Evolutionary conservation across 2,113 vertebrate species (phyloP), one percentile per base, ranked within the genome.

Genomic region (Podarcis cretensis): DNA sequence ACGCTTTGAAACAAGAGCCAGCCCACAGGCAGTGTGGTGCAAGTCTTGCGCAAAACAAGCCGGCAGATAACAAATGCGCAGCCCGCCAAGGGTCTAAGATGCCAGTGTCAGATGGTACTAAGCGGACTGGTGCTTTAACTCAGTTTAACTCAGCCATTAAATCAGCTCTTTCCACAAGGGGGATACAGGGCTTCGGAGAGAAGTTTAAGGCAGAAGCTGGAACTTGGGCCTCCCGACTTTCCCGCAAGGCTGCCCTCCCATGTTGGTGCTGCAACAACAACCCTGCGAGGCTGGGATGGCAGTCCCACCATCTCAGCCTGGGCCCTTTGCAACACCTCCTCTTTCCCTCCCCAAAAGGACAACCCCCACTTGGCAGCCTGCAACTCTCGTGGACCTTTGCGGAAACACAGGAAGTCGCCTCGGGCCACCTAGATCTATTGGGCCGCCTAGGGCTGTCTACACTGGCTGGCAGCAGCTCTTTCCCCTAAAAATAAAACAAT

Each of bases 121-220:
- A 94, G 94, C 95, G 92, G 88, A 92, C 80, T 0, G 89, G 90
- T 54, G 93, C 71, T 83, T 95, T 43, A n/a, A n/a, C n/a, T n/a
- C n/a, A n/a, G n/a, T n/a, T n/a, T 43, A 7, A 43, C 40, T 43
- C 40, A 43, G 40, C 40, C 40, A 43, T 87, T 84, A 97, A 96
- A 94, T 35, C 91, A 78, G 0, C 90, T 40, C 40, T 91, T 78
- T 76, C 97, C 27, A 16, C 94, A 57, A 88, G 94, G 84, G 96
- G 94, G 37, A 89, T 95, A 0, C 12, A 95, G 87, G 96, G 96
- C 87, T 98, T 98, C 81, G 97, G 96, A 91, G 95, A 98, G 43
- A 97, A 97, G 87, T 98, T 99, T 91, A 97, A 98, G 93, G 93
- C 97, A 69, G 93, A 97, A 37, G 89, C 95, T 40, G 98, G 97